Evolutionary conservation across 1,140 invertebrate genomes (phyloP).

Genomic region (Atopsyche davidsoni): DNA sequence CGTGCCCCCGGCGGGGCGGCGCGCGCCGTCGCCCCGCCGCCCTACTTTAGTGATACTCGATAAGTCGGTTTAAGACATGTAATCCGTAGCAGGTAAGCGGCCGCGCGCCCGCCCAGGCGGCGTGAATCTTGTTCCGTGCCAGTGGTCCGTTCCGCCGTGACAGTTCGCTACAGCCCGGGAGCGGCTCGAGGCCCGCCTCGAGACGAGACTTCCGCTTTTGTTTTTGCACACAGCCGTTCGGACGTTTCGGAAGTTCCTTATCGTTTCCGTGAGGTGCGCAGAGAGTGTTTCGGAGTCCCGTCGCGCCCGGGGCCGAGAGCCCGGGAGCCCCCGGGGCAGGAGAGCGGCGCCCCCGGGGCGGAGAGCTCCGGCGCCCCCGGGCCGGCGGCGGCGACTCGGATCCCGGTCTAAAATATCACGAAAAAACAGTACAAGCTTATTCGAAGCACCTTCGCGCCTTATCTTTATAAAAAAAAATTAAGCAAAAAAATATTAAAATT

Average conservation of each 20-base stretch:
- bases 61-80: slow-evolving; percentile 36
- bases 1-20: slow-evolving; percentile 32
- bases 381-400: slow-evolving; percentile 23
- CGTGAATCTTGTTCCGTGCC: slow-evolving; percentile 5
- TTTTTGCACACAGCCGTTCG: slow-evolving; percentile 29
- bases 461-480: slow-evolving; percentile 54
- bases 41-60: slow-evolving; percentile 11
- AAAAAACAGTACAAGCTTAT: slow-evolving; percentile 67
- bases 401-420: slow-evolving; percentile 48
- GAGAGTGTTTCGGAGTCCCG: slow-evolving; percentile 28
- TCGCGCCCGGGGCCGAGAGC: no score
- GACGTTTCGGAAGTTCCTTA: slow-evolving; percentile 27
- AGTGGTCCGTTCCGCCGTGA: background rate
- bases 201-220: no score
- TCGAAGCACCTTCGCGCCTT: slow-evolving; percentile 68
- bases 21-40: slow-evolving; percentile 25
- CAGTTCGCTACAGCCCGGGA: background rate
- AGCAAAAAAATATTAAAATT: slow-evolving; percentile 40
- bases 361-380: no score
- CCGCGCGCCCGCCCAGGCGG: background rate
- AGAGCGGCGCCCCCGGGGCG: no score
- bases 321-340: no score
- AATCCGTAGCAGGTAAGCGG: background rate
- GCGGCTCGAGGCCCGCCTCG: background rate
- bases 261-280: slow-evolving; percentile 30